Evolutionary conservation across 2,113 vertebrate genomes (phyloP), one percentile per base, ranked within the genome.

Genomic region (Corvus moneduloides): DNA sequence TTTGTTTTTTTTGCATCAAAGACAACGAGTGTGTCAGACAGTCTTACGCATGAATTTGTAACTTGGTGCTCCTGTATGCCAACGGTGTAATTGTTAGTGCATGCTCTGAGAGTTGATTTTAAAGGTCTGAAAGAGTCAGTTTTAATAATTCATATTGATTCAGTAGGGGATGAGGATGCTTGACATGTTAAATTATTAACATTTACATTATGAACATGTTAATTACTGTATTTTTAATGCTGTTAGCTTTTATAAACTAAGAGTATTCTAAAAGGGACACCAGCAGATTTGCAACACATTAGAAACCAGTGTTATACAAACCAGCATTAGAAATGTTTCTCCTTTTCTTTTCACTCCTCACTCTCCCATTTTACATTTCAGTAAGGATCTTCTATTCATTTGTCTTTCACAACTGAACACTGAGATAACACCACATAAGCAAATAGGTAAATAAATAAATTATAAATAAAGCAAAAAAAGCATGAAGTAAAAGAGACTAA

Each of bases 71-170:
- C 79, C 20, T 18, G 68, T 64, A 88, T 95, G 91, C 91, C 86
- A 94, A 43, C 1, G 21, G 41, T 82, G 43, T 49, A 54, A 85
- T 72, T 89, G 54, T 94, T 84, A 96, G 89, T 80, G 44, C 81
- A 87, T 33, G n/a, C 72, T 95, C 89, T 91, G 76, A 95, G 87
- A 95, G 81, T 48, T 96, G 92, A 93, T 97, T 97, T 96, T 96
- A 93, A 28, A 90, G 89, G 84, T 91, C 89, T 96, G 90, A 87
- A 95, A 96, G 63, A 96, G 76, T 71, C 35, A 35, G n/a, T 63
- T 87, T 97, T 96, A 97, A 96, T 97, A 97, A 97, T 97, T 97
- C 78, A 96, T 96, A 77, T 90, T 76, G 72, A 97, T 96, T 96
- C 81, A 92, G 44, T 67, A 94, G 77, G 64, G 73, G 56, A 93